Conservation (phyloP, 2,113 vertebrate species). For the Aldabrachelys gigantea region DNA sequence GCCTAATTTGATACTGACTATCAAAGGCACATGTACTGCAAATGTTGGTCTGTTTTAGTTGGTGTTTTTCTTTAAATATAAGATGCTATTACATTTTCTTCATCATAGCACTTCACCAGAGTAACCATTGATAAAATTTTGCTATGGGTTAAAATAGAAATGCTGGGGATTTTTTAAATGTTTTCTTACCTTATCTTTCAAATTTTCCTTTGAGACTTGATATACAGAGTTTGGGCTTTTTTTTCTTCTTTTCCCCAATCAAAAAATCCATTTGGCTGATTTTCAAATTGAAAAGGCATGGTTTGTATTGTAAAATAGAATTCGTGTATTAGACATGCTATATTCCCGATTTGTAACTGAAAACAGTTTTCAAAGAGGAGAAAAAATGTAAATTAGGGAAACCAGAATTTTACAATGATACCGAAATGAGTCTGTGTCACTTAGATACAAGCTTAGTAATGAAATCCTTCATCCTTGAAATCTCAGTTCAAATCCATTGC, state of each 20-base stretch:
- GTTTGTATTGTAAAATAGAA: background rate
- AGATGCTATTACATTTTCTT: background rate
- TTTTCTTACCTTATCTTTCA: background rate
- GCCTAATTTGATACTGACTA: background rate
- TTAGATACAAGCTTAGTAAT: background rate
- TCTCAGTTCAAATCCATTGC: conserved; percentile 8
- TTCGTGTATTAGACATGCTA: background rate
- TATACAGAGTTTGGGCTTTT: background rate
- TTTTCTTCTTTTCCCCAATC: background rate
- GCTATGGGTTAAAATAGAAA: background rate
- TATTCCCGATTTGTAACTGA: background rate
- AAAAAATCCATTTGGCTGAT: background rate
- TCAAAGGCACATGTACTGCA: background rate
- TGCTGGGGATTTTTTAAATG: background rate
- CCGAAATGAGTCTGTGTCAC: background rate
- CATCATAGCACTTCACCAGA: background rate
- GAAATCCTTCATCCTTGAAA: background rate
- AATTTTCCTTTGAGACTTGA: background rate
- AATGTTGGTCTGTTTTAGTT: background rate
- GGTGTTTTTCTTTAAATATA: background rate
- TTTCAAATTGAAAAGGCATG: background rate
- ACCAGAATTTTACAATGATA: background rate
- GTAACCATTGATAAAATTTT: background rate
- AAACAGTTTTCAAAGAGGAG: background rate
- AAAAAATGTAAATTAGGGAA: background rate